Conservation (phyloP, 2,113 vertebrate genomes). For the Trichechus manatus region DNA sequence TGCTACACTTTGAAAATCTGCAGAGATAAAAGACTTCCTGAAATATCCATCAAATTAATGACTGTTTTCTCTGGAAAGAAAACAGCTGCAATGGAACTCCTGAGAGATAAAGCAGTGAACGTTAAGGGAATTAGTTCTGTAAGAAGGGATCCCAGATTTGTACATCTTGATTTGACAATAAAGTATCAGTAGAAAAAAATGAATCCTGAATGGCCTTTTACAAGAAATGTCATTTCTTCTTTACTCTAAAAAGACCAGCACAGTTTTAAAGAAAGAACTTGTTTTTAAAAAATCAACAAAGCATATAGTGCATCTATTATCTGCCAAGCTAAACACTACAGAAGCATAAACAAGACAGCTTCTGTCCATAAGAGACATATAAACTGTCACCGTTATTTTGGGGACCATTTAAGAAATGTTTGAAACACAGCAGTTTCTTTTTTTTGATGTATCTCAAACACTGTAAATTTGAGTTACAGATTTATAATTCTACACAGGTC, state of each 20-base stretch:
- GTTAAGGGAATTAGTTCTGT: neutral
- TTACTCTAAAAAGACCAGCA: slow-evolving; percentile 30
- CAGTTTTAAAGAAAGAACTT: neutral
- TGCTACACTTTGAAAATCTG: neutral
- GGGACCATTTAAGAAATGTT: neutral
- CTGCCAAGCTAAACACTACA: neutral
- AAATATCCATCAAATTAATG: neutral
- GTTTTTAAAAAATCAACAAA: slow-evolving; percentile 7
- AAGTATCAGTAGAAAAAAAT: neutral
- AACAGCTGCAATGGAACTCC: neutral
- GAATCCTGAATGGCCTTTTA: neutral
- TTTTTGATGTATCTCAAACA: neutral
- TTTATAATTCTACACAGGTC: neutral
- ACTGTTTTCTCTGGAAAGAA: slow-evolving; percentile 42
- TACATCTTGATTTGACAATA: neutral
- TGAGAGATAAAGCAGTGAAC: neutral
- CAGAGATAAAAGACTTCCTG: neutral
- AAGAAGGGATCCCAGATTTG: neutral
- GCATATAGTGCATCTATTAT: neutral
- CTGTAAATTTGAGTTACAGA: neutral
- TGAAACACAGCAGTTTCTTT: neutral
- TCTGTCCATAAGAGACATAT: neutral
- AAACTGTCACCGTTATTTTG: neutral
- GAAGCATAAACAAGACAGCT: neutral
- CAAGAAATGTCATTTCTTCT: neutral